Base-by-base conservation (phyloP, 92 coral and sea anemone species). In the Bergia sp. region DNA sequence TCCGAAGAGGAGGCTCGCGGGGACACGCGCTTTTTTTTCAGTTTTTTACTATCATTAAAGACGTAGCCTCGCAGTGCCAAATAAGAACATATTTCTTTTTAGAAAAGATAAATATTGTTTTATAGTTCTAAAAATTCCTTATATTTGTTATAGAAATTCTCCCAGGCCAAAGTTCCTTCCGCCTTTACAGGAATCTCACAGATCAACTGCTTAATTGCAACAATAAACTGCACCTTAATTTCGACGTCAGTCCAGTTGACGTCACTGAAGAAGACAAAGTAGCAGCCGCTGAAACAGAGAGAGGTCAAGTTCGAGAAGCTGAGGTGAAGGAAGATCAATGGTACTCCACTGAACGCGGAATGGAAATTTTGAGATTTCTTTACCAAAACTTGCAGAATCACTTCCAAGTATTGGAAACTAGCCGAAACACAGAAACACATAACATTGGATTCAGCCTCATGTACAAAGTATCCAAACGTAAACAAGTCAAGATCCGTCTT, bases 301-400 rank as follows among this genome's bases (percentile, higher is more conserved):
- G 61, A 37, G 89, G 47, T 41, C 42, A 66, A 42, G 50, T 37
- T 7, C 81, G 40, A 21, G 91, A 90, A 65, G 95, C 93, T 0
- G 89, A 85, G n/a, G 90, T 90, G n/a, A 92, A 86, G 5, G 57
- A 82, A 57, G 90, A 89, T 1, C 96, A 94, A 67, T 94, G 96
- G 96, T 94, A 94, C 72, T 90, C 96, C 21, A 86, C 86, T 21
- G 92, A 87, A 20, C 73, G 79, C 11, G 96, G 96, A 11, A 90
- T 88, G 94, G 41, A 77, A 20, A 90, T 88, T 37, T 92, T 90
- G 43, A 80, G 49, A 71, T 81, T 8, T 72, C 61, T 90, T 73
- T 55, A 44, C 76, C 88, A 90, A 74, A 41, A 73, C 40, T 42
- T 92, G 12, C 74, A 91, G 13, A 39, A 21, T 1, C n/a, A 13